Evolutionary conservation across 2,797 vertebrate genomes (phyloP).

Genomic region (Sebastes aleutianus): DNA sequence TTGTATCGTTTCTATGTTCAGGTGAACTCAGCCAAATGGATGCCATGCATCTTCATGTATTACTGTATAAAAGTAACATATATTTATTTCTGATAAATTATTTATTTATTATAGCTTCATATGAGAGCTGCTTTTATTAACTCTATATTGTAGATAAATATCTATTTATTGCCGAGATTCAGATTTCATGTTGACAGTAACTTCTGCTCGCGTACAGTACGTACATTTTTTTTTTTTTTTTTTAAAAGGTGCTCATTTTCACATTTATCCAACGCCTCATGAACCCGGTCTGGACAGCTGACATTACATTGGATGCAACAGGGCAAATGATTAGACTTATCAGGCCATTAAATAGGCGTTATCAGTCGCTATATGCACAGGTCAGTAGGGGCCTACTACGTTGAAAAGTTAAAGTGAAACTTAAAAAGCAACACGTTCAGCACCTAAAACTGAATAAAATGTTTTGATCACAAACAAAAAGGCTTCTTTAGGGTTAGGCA

Average conservation of each 20-base stretch:
- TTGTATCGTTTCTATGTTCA: slow-evolving; percentile 64
- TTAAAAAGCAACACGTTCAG: too few relatives aligned
- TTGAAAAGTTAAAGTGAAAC: too few relatives aligned
- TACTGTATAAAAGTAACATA: slow-evolving; percentile 83
- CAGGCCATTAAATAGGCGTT: too few relatives aligned
- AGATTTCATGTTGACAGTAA: slow-evolving; percentile 51
- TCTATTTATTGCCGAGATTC: slow-evolving; percentile 81
- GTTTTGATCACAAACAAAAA: too few relatives aligned
- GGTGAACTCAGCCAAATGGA: slow-evolving; percentile 80
- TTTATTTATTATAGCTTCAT: slow-evolving; percentile 86
- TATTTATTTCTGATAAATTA: slow-evolving; percentile 88
- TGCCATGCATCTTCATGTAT: slow-evolving; percentile 85
- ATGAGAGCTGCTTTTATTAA: slow-evolving; percentile 76
- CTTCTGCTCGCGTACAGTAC: slow-evolving; percentile 11
- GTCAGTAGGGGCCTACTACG: too few relatives aligned
- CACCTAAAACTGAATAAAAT: too few relatives aligned
- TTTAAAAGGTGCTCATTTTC: slow-evolving; percentile 27
- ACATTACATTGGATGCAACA: not conserved
- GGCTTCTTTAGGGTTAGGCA: too few relatives aligned
- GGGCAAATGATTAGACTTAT: too few relatives aligned
- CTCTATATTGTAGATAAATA: slow-evolving; percentile 69
- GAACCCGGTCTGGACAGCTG: not conserved
- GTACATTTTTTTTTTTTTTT: not conserved
- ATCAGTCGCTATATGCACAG: too few relatives aligned
- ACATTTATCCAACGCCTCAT: not conserved